Evolutionary conservation across 2,888 invertebrate species (phyloP), one percentile per base, ranked within the genome.

Genomic region (Eudiplozoon nipponicum): DNA sequence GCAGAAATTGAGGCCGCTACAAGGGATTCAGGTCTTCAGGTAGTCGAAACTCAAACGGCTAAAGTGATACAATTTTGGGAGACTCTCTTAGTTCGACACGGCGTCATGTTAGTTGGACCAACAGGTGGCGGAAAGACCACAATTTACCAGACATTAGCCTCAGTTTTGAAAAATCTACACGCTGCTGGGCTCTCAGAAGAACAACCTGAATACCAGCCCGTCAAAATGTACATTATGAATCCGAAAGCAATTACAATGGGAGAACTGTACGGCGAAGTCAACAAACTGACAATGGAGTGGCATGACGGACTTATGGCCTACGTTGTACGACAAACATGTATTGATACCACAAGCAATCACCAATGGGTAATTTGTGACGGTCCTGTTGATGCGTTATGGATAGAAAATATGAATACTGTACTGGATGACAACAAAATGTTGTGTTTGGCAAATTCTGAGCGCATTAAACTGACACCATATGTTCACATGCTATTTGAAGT

Each of bases 361-460:
- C 77, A 78, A 51, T 80, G 78, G 78, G 67, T 78, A 38, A 68
- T 77, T 29, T 77, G 76, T 55, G 78, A 78, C 53, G 78, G 78
- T 0, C 78, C 55, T 3, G 77, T 80, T 1, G 78, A 78, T 55
- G 77, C 78, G 0, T 70, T 77, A 17, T 80, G 80, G 78, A 78
- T 80, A 46, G 80, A 80, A 57, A 78, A 77, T 53, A 69, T 80
- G 68, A 78, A 78, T 56, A 76, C 78, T 0, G 77, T 77, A 0
- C 62, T 78, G 3, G 80, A 80, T 52, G 78, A 80, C 52, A 80
- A 80, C 55, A 80, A 78, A 61, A 76, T 78, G 75, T 49, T 80
- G 26, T 78, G 78, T 50, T 61, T 80, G 26, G 76, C 77, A 1
- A 78, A 78, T 63, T 76, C 76, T 0, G 78, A 76, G 57, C 65